phyloP scores from a whole-genome alignment of 2,888 invertebrate species.

The Callinectes sapidus region DNA sequence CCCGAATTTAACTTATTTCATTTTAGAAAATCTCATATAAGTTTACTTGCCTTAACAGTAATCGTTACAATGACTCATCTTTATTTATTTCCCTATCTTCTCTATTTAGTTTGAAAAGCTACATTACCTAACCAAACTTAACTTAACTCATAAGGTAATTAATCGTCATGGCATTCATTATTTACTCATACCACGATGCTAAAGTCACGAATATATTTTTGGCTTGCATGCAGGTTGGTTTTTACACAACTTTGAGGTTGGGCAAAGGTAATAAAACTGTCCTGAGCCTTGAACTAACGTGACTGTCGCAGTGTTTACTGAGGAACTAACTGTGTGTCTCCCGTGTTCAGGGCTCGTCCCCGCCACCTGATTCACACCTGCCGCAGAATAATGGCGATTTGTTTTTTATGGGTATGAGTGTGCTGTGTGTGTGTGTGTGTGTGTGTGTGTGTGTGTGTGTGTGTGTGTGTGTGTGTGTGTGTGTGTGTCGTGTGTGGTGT shows the following conservation, averaged over 20 bases:
- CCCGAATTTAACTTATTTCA: too few relatives aligned
- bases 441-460: background rate
- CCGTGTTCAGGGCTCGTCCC: background rate
- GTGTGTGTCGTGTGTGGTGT: background rate
- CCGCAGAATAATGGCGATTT: background rate
- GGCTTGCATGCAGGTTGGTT: background rate
- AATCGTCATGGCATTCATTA: background rate
- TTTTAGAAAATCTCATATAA: too few relatives aligned
- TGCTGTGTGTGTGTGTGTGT: background rate
- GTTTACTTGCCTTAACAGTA: too few relatives aligned
- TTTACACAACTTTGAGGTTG: background rate
- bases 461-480: background rate
- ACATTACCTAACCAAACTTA: too few relatives aligned
- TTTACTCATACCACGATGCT: background rate
- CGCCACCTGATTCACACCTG: slow-evolving; percentile 15
- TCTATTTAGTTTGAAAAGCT: too few relatives aligned
- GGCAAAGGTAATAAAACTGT: background rate
- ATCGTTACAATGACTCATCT: too few relatives aligned
- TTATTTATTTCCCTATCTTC: too few relatives aligned
- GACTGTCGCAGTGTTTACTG: background rate
- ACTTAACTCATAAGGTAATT: too few relatives aligned
- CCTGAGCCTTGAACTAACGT: background rate
- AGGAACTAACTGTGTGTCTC: background rate
- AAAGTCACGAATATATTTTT: background rate
- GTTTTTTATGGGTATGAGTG: background rate